Evolutionary conservation across 2,888 invertebrate species (phyloP).

Genomic region (Nesidiocoris tenuis): DNA sequence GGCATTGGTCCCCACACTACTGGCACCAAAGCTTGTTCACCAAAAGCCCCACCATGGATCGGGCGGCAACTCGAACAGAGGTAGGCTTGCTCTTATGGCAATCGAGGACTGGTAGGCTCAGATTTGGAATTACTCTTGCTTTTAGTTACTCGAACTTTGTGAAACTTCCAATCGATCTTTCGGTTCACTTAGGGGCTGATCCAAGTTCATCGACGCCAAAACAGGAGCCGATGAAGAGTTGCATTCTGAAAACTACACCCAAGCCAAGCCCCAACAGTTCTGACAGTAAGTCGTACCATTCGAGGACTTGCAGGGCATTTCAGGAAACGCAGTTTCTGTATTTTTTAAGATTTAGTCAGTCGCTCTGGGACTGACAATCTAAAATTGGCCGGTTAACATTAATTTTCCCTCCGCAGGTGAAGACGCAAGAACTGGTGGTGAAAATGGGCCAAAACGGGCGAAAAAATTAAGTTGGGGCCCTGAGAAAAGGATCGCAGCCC

Average conservation of each 20-base stretch:
- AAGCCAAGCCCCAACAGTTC: conserved; percentile 47
- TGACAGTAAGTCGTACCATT: conserved; percentile 42
- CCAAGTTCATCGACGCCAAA: not conserved
- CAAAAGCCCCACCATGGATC: conserved; percentile 26
- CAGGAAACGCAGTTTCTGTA: too few species aligned
- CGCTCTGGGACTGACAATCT: too few species aligned
- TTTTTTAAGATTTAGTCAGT: too few species aligned
- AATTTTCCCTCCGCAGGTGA: too few species aligned
- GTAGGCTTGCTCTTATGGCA: too few species aligned
- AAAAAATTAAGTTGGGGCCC: conserved; percentile 50
- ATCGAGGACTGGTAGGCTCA: too few species aligned
- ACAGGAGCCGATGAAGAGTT: conserved; percentile 46
- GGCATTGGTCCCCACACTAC: conserved; percentile 58
- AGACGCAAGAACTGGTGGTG: conserved; percentile 40
- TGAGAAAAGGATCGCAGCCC: conserved; percentile 46
- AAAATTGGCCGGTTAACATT: too few species aligned
- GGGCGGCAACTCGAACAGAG: conserved; percentile 14
- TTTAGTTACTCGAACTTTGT: too few species aligned
- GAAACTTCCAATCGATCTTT: too few species aligned
- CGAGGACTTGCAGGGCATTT: too few species aligned
- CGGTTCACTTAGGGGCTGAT: conserved; percentile 5
- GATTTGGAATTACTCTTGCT: not conserved
- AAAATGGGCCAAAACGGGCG: conserved; percentile 39
- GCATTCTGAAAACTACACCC: conserved; percentile 44
- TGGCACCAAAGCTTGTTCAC: conserved; percentile 54